These are phyloP conservation scores for Chaetodon trifascialis DNA, from an alignment of 2,113 vertebrate species.

Conservation along the genomic window DNA sequence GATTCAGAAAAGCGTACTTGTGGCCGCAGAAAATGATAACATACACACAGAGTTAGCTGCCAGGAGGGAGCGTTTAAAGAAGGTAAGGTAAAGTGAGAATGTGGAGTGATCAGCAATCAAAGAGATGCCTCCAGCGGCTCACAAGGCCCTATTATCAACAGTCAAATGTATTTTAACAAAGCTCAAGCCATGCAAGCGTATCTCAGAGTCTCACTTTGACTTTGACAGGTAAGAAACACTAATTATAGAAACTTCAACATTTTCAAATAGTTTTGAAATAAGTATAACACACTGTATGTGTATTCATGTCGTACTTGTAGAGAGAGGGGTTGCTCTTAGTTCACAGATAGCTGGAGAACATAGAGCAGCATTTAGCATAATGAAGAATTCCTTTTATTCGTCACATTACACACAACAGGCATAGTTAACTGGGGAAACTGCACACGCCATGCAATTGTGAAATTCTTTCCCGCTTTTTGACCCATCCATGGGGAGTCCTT, in stretches of 20 bases:
- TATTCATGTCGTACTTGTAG: too few species aligned
- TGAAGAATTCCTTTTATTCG: too few species aligned
- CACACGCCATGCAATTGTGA: too few species aligned
- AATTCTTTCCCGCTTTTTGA: too few species aligned
- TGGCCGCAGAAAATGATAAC: constrained; percentile 1
- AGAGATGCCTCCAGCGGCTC: neutral
- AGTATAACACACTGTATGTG: neutral
- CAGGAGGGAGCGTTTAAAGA: neutral
- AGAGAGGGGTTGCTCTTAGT: too few species aligned
- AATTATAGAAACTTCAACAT: neutral
- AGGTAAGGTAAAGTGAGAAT: neutral
- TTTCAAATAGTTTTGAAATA: neutral
- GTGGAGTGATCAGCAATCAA: neutral
- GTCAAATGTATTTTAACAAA: neutral
- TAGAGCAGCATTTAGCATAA: too few species aligned
- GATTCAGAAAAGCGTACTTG: neutral
- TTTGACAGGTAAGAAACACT: neutral
- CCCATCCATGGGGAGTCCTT: too few species aligned
- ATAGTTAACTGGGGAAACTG: too few species aligned
- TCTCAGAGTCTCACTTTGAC: neutral
- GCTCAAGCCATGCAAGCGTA: neutral
- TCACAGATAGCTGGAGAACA: too few species aligned
- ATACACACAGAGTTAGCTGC: constrained; percentile 14
- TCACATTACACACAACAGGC: too few species aligned
- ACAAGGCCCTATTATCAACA: neutral